These are phyloP conservation scores for Crotalus helleri DNA, from an alignment of 2,113 vertebrate genomes.

Conservation along the genomic window DNA sequence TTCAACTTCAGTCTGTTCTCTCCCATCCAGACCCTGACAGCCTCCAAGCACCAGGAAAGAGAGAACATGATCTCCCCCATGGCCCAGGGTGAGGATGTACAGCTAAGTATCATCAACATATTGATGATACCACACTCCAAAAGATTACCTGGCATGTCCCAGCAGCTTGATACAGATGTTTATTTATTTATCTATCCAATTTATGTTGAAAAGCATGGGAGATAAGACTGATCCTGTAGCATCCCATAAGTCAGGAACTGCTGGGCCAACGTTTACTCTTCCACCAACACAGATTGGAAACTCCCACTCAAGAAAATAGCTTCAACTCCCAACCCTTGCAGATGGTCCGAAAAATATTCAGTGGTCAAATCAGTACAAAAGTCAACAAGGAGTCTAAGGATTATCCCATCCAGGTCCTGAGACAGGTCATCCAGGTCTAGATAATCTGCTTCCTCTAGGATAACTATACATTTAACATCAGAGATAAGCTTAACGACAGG, in stretches of 20 bases:
- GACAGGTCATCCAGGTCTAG: neutral
- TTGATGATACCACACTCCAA: neutral
- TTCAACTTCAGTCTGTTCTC: neutral
- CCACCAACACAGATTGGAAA: neutral
- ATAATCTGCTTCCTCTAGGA: neutral
- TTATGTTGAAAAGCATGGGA: neutral
- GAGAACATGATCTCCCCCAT: neutral
- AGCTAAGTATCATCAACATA: neutral
- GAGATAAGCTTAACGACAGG: neutral
- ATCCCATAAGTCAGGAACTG: neutral
- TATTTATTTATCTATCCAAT: neutral
- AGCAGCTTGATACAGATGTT: neutral
- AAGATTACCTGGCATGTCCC: neutral
- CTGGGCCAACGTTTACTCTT: neutral
- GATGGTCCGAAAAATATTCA: neutral
- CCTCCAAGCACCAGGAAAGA: neutral
- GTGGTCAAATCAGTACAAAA: neutral
- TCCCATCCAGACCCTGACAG: neutral
- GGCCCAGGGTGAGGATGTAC: neutral
- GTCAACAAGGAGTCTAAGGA: neutral
- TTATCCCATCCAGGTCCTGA: neutral
- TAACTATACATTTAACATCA: neutral
- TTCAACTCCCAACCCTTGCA: neutral
- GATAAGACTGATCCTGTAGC: neutral
- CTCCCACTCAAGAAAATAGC: neutral